phyloP scores from a whole-genome alignment of 2,888 invertebrate genomes.

The Cistogaster globosa region DNA sequence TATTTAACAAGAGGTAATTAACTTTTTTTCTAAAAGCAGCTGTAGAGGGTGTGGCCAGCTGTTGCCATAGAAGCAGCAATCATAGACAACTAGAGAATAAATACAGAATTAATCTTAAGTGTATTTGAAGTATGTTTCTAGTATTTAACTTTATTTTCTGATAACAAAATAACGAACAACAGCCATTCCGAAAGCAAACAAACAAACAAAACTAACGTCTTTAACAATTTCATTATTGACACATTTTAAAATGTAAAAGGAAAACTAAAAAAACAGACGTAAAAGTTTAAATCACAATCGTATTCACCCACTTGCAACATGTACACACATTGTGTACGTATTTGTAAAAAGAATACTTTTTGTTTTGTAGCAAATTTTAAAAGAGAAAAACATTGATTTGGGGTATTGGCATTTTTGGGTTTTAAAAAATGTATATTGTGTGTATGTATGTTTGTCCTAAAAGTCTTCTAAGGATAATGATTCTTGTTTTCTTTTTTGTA shows the following conservation, averaged over 20 bases:
- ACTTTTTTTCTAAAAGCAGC: conserved; percentile 44
- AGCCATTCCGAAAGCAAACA: background rate
- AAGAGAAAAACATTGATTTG: no score
- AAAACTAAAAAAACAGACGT: conserved; percentile 8
- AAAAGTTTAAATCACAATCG: conserved; percentile 37
- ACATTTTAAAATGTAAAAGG: conserved; percentile 44
- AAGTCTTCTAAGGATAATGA: no score
- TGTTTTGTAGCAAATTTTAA: no score
- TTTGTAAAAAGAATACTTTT: no score
- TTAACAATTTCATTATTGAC: no score
- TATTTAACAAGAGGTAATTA: conserved; percentile 59
- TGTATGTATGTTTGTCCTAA: no score
- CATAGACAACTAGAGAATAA: conserved; percentile 48
- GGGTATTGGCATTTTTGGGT: no score
- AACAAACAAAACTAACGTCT: conserved; percentile 3
- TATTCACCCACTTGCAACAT: conserved; percentile 70
- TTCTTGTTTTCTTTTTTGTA: no score
- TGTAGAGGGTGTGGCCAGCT: conserved; percentile 4
- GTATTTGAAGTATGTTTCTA: conserved; percentile 43
- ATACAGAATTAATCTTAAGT: conserved; percentile 52
- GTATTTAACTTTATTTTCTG: conserved; percentile 37
- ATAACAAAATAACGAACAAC: conserved; percentile 24
- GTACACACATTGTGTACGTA: conserved; percentile 67
- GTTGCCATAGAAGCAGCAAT: conserved; percentile 31
- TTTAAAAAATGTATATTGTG: no score